phyloP scores from a whole-genome alignment of 2,888 invertebrate species.

The Glomeris marginata region DNA sequence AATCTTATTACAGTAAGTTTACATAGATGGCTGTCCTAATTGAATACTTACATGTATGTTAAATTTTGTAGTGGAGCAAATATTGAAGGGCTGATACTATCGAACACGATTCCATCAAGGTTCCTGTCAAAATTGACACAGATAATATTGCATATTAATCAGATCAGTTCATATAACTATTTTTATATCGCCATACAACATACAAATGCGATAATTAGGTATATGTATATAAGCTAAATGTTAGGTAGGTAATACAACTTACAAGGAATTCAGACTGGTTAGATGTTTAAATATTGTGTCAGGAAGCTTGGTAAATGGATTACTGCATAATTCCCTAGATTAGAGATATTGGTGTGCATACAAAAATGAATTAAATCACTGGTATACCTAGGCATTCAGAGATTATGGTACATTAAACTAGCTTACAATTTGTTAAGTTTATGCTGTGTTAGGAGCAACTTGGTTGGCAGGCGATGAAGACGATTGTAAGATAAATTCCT shows the following conservation, averaged over 20 bases:
- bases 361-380: too few relatives aligned
- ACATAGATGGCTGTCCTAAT: background rate
- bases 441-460: background rate
- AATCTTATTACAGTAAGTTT: background rate
- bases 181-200: background rate
- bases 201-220: too few relatives aligned
- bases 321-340: constrained; percentile 27
- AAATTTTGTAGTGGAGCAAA: constrained; percentile 36
- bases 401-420: too few relatives aligned
- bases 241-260: constrained; percentile 19
- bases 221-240: too few relatives aligned
- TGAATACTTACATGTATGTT: constrained; percentile 35
- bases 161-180: background rate
- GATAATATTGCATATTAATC: constrained; percentile 4
- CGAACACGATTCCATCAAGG: constrained; percentile 39
- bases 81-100: constrained; percentile 35
- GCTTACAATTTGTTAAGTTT: too few relatives aligned
- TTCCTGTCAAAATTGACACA: constrained; percentile 30
- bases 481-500: background rate
- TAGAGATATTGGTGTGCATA: too few relatives aligned
- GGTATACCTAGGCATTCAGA: too few relatives aligned
- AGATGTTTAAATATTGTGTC: constrained; percentile 24
- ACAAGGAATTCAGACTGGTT: constrained; percentile 28
- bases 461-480: background rate
- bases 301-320: constrained; percentile 25